Conservation (phyloP, 2,888 invertebrate species). For the Seira ritae region DNA sequence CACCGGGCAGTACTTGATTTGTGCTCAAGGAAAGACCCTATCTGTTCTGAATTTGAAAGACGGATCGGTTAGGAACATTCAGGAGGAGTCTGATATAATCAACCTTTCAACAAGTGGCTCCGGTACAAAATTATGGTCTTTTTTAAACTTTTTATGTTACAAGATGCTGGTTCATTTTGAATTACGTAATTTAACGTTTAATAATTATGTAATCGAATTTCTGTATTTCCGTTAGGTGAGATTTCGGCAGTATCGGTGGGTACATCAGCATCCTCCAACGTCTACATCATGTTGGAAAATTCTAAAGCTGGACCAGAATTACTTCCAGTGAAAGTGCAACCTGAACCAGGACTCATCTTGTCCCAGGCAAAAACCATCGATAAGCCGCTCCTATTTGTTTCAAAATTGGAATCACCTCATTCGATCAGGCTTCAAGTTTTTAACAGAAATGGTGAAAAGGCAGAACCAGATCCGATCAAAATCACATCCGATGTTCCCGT, state of each 20-base stretch:
- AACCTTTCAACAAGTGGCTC: constrained; percentile 47
- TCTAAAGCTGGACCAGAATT: constrained; percentile 65
- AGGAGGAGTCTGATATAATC: constrained; percentile 41
- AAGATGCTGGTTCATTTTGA: no score
- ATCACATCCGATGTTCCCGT: constrained; percentile 55
- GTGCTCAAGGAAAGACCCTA: constrained; percentile 50
- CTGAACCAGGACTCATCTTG: constrained; percentile 40
- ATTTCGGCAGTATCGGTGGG: constrained; percentile 56
- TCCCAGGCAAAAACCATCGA: constrained; percentile 58
- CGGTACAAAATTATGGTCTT: no score
- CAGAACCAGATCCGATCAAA: constrained; percentile 37
- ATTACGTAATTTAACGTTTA: no score
- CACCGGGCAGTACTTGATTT: constrained; percentile 62
- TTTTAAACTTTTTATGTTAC: no score
- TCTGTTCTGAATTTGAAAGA: constrained; percentile 64
- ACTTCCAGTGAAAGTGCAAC: constrained; percentile 56
- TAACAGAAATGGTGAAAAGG: constrained; percentile 55
- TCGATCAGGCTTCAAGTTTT: constrained; percentile 51
- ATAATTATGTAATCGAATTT: no score
- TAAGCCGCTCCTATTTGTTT: constrained; percentile 51
- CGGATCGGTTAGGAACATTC: constrained; percentile 58
- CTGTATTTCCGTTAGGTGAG: constrained; percentile 24
- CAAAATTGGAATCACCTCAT: constrained; percentile 57
- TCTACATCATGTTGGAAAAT: constrained; percentile 67
- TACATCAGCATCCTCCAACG: constrained; percentile 55